Conservation (phyloP, 2,888 invertebrate species). For the Nudaria mundana region DNA sequence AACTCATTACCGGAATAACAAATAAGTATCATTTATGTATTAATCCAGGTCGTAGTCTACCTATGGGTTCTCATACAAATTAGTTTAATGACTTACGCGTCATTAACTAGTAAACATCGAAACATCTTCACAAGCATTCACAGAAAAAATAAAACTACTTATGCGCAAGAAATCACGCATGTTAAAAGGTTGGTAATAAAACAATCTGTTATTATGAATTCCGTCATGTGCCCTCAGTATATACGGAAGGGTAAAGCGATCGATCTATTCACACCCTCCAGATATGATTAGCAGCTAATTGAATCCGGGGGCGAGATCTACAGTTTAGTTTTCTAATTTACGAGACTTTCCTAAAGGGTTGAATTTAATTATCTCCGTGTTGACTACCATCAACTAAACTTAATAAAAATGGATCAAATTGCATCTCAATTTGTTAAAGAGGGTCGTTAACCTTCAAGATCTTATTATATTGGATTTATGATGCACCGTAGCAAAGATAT, state of each 20-base stretch:
- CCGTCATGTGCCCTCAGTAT: slow-evolving; percentile 35
- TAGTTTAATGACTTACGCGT: no score
- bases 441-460: slow-evolving; percentile 37
- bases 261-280: slow-evolving; percentile 77
- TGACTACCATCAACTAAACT: slow-evolving; percentile 54
- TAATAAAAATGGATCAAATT: slow-evolving; percentile 57
- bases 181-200: background rate
- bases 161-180: background rate
- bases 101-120: no score
- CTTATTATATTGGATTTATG: slow-evolving; percentile 39
- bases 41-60: no score
- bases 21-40: no score
- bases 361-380: slow-evolving; percentile 74
- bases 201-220: slow-evolving; percentile 23
- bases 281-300: slow-evolving; percentile 81
- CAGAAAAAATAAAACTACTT: background rate
- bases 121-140: no score
- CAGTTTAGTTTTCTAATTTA: slow-evolving; percentile 81
- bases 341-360: slow-evolving; percentile 77
- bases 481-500: slow-evolving; percentile 30
- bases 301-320: slow-evolving; percentile 77
- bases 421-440: slow-evolving; percentile 50
- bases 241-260: slow-evolving; percentile 59
- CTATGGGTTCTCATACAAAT: no score
- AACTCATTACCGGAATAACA: no score